These are phyloP conservation scores for Pseudococcus viburni DNA, from an alignment of 2,888 invertebrate genomes.

Conservation along the genomic window DNA sequence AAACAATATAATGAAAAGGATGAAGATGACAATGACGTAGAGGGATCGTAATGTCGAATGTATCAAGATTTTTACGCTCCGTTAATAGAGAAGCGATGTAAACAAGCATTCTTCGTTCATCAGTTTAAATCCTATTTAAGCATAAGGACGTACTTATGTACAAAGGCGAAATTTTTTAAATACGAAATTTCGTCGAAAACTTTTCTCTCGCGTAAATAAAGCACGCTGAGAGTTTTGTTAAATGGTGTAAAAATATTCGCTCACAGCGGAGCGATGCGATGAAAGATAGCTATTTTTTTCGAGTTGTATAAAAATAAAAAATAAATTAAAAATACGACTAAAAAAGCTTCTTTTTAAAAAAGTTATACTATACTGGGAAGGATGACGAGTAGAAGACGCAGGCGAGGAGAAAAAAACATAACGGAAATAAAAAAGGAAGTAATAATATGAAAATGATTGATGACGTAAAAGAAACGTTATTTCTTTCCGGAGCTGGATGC, in stretches of 20 bases:
- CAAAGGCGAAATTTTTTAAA: conserved; percentile 1
- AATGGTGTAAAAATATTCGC: conserved; percentile 50
- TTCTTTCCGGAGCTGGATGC: background rate
- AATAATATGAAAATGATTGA: conserved; percentile 60
- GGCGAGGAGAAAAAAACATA: background rate
- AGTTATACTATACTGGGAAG: background rate
- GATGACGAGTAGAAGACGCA: background rate
- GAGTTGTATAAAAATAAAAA: conserved; percentile 58
- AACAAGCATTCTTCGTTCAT: conserved; percentile 8
- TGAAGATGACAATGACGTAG: no score
- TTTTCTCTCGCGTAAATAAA: background rate
- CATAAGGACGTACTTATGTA: background rate
- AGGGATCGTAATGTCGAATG: background rate
- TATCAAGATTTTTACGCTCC: conserved; percentile 5
- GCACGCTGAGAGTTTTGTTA: conserved; percentile 8
- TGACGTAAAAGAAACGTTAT: conserved; percentile 56
- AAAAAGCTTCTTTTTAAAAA: conserved; percentile 29
- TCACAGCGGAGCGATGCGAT: background rate
- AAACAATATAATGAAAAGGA: background rate
- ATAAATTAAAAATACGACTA: conserved; percentile 52
- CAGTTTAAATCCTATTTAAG: conserved; percentile 21
- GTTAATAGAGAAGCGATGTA: background rate
- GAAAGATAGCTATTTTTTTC: conserved; percentile 42
- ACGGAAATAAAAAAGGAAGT: conserved; percentile 53
- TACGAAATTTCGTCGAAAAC: background rate